Conservation (phyloP, 2,888 invertebrate species). For the Nemoura dubitans region DNA sequence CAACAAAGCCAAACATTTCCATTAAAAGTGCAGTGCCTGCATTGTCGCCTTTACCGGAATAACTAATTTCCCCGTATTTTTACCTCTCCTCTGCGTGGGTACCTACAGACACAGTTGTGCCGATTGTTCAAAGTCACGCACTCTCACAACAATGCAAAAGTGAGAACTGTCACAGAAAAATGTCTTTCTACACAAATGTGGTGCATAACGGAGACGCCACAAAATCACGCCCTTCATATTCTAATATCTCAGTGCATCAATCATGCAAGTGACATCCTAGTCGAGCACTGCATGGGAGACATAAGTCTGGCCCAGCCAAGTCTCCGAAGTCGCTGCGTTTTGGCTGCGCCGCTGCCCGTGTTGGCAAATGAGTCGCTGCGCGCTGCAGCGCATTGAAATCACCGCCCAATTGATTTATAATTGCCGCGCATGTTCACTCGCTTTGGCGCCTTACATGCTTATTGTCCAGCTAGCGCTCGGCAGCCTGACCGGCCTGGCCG, state of each 20-base stretch:
- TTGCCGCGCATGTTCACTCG: background rate
- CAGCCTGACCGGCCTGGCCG: background rate
- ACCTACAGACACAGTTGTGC: background rate
- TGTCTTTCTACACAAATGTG: background rate
- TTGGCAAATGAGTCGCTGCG: background rate
- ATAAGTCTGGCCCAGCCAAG: background rate
- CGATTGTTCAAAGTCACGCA: background rate
- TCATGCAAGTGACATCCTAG: background rate
- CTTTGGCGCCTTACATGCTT: background rate
- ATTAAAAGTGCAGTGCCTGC: background rate
- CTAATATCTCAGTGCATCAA: no score
- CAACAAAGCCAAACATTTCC: background rate
- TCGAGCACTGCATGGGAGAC: background rate
- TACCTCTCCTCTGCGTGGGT: background rate
- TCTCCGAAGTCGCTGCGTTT: background rate
- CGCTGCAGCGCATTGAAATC: background rate
- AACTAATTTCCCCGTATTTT: background rate
- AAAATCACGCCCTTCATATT: background rate
- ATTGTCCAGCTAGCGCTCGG: background rate
- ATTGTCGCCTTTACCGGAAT: background rate
- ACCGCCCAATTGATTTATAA: conserved; percentile 7
- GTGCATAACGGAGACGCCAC: background rate
- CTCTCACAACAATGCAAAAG: background rate
- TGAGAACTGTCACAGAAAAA: background rate
- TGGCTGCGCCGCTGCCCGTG: background rate